Evolutionary conservation across 2,797 vertebrate species (phyloP).

Genomic region (Xiphophorus birchmanni): DNA sequence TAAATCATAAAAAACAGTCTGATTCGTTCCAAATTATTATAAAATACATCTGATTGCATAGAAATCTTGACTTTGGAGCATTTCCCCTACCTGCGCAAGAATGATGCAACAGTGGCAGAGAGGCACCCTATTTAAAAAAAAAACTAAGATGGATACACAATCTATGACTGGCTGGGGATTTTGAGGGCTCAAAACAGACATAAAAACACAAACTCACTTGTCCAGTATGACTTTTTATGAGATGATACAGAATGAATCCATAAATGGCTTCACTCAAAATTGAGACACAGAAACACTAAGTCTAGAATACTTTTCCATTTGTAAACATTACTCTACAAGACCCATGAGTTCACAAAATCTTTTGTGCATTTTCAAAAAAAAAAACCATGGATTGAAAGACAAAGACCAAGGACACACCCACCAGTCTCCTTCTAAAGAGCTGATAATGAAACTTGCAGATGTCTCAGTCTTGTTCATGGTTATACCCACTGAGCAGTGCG

Average conservation of each 20-base stretch:
- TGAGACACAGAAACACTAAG: background rate
- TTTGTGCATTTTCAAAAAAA: background rate
- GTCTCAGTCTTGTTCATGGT: slow-evolving; percentile 36
- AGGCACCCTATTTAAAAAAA: background rate
- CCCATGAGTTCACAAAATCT: background rate
- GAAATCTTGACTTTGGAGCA: background rate
- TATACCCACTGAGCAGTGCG: slow-evolving; percentile 63
- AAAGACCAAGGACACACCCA: slow-evolving; percentile 27
- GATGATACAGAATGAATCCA: background rate
- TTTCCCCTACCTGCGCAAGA: background rate
- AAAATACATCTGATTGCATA: background rate
- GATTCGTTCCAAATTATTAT: background rate
- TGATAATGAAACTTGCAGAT: slow-evolving; percentile 44
- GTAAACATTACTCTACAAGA: background rate
- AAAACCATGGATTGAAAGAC: background rate
- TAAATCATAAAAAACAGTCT: background rate
- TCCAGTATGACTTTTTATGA: background rate
- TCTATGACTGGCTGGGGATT: background rate
- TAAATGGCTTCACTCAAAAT: background rate
- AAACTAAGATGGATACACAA: background rate
- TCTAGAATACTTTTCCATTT: background rate
- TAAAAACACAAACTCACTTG: background rate
- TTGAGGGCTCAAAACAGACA: background rate
- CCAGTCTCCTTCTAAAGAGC: slow-evolving; percentile 25
- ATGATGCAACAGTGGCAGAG: background rate